Evolutionary conservation across 2,888 invertebrate genomes (phyloP), one percentile per base, ranked within the genome.

Genomic region (Cyclophora albipunctata): DNA sequence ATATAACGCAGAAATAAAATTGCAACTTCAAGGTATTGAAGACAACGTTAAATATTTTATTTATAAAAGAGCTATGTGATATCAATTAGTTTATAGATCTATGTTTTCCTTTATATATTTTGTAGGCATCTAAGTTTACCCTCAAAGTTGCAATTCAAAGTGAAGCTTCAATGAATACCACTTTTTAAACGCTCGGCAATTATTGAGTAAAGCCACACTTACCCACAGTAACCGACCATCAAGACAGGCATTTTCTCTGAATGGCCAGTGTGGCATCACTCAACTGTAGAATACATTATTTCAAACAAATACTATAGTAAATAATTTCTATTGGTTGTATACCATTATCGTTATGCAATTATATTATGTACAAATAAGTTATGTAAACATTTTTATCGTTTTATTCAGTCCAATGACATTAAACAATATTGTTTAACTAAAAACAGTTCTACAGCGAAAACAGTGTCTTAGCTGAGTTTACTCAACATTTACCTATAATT

Each of bases 111-210:
- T 42, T 7, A 42, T 40, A 42, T 42, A 6, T 7, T 47, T 42
- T n/a, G 34, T n/a, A 34, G 7, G 42, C 33, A 42, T 41, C 7
- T 5, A 41, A 40, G 4, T 40, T 41, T 20, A 7, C 7, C 37
- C 49, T 58, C 40, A 59, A 67, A 77, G 75, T 78, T 72, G 69
- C 77, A 70, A 66, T 59, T 66, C 64, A 65, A 75, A 67, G 55
- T 49, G 50, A 76, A 75, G 74, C 74, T 66, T 69, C 57, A 67
- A 67, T 67, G 55, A 59, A 61, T 62, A 64, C 65, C 59, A 64
- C 64, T 52, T 61, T 59, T 62, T 63, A 66, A 62, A 67, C 63
- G 63, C 65, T 66, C 64, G 63, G 68, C 60, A 69, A 68, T 66
- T 65, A 71, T 67, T 60, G 2, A 20, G 20, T 20, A 20, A 20